Conservation (phyloP, 2,888 invertebrate genomes). For the Dasysyrphus albostriatus region DNA sequence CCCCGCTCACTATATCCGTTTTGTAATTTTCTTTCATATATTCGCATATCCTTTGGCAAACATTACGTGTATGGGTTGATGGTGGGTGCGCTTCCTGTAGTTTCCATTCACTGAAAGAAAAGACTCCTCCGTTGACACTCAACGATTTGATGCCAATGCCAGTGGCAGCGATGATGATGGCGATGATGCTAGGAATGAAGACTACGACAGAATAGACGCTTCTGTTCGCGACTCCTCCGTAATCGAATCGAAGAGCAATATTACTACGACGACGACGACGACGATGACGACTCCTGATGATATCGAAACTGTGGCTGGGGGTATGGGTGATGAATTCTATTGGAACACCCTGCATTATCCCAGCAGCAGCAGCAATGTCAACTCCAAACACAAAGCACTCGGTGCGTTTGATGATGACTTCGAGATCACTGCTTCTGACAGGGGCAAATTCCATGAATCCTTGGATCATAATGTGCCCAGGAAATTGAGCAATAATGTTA, state of each 20-base stretch:
- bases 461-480: constrained; percentile 2
- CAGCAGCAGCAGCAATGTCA: constrained; percentile 6
- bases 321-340: constrained; percentile 65
- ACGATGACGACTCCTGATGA: constrained; percentile 31
- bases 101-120: constrained; percentile 12
- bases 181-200: constrained; percentile 21
- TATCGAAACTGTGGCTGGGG: constrained; percentile 32
- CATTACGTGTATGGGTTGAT: constrained; percentile 22
- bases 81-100: constrained; percentile 25
- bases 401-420: constrained; percentile 12
- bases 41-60: constrained; percentile 50
- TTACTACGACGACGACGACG: constrained; percentile 13
- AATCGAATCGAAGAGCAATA: constrained; percentile 58
- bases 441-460: neutral
- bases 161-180: neutral
- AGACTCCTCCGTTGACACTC: constrained; percentile 16
- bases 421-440: neutral
- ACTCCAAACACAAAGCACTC: neutral
- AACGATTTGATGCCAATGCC: constrained; percentile 1
- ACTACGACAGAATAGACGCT: constrained; percentile 48
- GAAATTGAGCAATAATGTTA: constrained; percentile 20
- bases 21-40: constrained; percentile 52
- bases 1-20: constrained; percentile 58
- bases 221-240: constrained; percentile 46
- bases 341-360: constrained; percentile 62